These are phyloP conservation scores for Unio pictorum DNA, from an alignment of 2,888 invertebrate genomes.

Conservation along the genomic window DNA sequence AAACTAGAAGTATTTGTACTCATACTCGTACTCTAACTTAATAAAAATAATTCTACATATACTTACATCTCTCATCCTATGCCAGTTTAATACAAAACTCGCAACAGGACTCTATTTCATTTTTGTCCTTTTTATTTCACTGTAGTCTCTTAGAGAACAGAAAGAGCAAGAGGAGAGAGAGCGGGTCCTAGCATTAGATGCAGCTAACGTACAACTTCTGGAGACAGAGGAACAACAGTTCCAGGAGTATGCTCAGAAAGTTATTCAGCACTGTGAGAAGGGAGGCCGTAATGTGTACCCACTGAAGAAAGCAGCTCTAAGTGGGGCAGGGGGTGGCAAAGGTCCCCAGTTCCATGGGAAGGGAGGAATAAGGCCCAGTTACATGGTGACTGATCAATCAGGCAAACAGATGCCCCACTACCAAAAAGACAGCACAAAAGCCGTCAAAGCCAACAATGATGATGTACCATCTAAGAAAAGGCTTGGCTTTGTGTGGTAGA, in stretches of 20 bases:
- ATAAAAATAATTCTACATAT: no score
- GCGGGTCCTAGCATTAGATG: slow-evolving; percentile 56
- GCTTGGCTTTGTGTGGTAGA: slow-evolving; percentile 70
- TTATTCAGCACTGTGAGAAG: slow-evolving; percentile 69
- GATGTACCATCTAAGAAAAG: slow-evolving; percentile 63
- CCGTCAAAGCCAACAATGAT: slow-evolving; percentile 63
- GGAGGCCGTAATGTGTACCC: slow-evolving; percentile 70
- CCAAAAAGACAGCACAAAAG: slow-evolving; percentile 62
- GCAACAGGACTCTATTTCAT: no score
- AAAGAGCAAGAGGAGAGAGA: slow-evolving; percentile 35
- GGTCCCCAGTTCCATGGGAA: slow-evolving; percentile 67
- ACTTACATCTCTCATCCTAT: no score
- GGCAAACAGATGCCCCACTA: slow-evolving; percentile 69
- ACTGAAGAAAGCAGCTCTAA: slow-evolving; percentile 64
- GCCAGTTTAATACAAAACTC: no score
- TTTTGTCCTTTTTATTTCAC: not conserved
- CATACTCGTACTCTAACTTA: no score
- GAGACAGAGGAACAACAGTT: slow-evolving; percentile 69
- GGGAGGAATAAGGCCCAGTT: slow-evolving; percentile 69
- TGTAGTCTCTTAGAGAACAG: slow-evolving; percentile 31
- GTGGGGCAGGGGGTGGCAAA: slow-evolving; percentile 66
- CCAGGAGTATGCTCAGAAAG: slow-evolving; percentile 69
- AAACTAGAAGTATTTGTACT: no score
- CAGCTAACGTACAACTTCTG: slow-evolving; percentile 63
- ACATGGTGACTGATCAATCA: slow-evolving; percentile 65